Base-by-base conservation (phyloP, 2,888 invertebrate genomes). In the Pyrrhosoma nymphula region DNA sequence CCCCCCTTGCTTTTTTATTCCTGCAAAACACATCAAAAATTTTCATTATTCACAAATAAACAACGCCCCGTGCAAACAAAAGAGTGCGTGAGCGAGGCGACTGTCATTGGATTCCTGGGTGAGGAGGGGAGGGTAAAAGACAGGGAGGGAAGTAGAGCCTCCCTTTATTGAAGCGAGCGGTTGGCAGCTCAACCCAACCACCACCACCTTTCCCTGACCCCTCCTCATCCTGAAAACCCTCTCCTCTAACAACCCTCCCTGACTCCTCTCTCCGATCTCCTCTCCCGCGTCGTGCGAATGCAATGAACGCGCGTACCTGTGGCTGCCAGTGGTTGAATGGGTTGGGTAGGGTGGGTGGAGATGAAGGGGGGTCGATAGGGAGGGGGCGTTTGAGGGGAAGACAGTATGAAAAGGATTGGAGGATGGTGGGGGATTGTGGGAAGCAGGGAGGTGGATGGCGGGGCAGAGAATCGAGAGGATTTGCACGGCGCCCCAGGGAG, bases 261-360 rank as follows among this genome's bases (percentile, higher is more conserved):
- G 0, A 4, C n/a, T 20, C 89, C 56, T 12, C 23, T 39, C 35
- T n/a, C 39, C 16, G 12, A 0, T 26, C 88, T 89, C 55, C 18
- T 10, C 26, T 55, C 56, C 12, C 89, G 18, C 89, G 93, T 93
- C 69, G 93, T 93, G 63, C 69, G 93, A 75, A 47, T 93, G 69
- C 69, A 69, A 93, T 69, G 93, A 82, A 35, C 63, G 63, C 69
- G 93, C 69, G 93, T 93, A 93, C 93, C 93, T 93, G 93, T 93
- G 93, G 93, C 63, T 93, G 93, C 69, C 26, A 47, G 47, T 63
- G 93, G 89, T 55, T 56, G 89, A 47, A 56, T 47, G 89, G 56
- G 56, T n/a, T 26, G 89, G 89, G 56, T 47, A 1, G 89, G 18
- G 6, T 18, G 55, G 56, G 26, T 4, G 20, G 88, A 16, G 35